Evolutionary conservation across 2,888 invertebrate genomes (phyloP).

Genomic region (Tyria jacobaeae): DNA sequence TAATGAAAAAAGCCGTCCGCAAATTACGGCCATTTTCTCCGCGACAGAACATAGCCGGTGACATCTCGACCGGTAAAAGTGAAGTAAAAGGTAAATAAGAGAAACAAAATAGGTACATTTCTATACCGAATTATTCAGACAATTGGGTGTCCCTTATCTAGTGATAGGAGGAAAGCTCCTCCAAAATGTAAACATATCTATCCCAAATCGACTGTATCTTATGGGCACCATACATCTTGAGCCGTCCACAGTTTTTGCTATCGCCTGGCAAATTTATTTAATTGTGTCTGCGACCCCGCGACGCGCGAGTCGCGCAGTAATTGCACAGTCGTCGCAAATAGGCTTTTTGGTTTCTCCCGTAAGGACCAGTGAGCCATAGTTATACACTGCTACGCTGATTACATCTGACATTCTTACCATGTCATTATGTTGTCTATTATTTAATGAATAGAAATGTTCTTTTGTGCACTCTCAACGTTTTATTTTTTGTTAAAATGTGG

Average conservation of each 20-base stretch:
- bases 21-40: no score
- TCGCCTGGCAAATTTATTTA: constrained; percentile 76
- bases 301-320: constrained; percentile 69
- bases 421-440: constrained; percentile 8
- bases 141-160: no score
- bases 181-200: neutral
- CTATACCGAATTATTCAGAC: no score
- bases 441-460: neutral
- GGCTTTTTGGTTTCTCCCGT: constrained; percentile 46
- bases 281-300: constrained; percentile 77
- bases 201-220: neutral
- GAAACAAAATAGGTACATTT: neutral
- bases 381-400: constrained; percentile 14
- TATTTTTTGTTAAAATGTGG: neutral
- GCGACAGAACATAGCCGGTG: no score
- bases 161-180: neutral
- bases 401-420: constrained; percentile 5
- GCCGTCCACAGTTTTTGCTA: constrained; percentile 69
- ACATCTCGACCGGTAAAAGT: no score
- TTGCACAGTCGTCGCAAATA: constrained; percentile 59
- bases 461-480: neutral
- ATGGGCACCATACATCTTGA: constrained; percentile 55
- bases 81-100: no score
- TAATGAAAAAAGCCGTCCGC: no score
- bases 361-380: constrained; percentile 32